phyloP scores from a whole-genome alignment of 2,797 vertebrate genomes.

The Sternarchorhynchus goeldii region DNA sequence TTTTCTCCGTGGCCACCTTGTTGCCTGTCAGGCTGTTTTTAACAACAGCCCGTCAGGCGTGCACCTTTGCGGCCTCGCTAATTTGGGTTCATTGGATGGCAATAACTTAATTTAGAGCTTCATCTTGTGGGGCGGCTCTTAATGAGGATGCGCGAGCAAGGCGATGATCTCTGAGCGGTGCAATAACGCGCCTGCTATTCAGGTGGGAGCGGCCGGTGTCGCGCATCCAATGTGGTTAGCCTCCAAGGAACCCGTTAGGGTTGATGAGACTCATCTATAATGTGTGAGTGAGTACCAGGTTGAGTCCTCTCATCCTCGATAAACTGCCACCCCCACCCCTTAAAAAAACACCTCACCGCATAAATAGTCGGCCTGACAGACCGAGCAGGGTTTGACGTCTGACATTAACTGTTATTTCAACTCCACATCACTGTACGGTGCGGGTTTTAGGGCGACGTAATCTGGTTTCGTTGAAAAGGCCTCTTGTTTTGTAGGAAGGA shows the following conservation, averaged over 20 bases:
- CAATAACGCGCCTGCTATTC: conserved; percentile 74
- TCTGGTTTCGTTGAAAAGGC: conserved; percentile 55
- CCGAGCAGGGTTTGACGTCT: conserved; percentile 38
- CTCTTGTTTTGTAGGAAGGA: conserved; percentile 55
- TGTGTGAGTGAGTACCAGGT: conserved; percentile 78
- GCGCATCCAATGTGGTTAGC: conserved; percentile 69
- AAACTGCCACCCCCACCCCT: not conserved
- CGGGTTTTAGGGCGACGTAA: conserved; percentile 49
- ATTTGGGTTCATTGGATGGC: conserved; percentile 81
- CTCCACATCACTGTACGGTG: conserved; percentile 46
- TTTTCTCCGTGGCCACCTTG: conserved; percentile 37
- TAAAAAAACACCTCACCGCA: conserved; percentile 21
- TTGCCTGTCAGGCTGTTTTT: conserved; percentile 69
- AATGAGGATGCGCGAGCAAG: conserved; percentile 77
- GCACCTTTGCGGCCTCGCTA: conserved; percentile 67
- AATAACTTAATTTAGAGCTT: conserved; percentile 81
- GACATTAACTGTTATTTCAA: conserved; percentile 35
- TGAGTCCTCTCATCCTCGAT: conserved; percentile 46
- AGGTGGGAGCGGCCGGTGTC: conserved; percentile 60
- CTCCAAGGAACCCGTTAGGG: conserved; percentile 73
- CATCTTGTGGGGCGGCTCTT: conserved; percentile 71
- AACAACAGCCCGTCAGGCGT: conserved; percentile 43
- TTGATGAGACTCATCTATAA: conserved; percentile 81
- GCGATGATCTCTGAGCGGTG: conserved; percentile 66
- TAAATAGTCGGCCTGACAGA: not conserved